Evolutionary conservation across 92 coral and sea anemone genomes (phyloP), one percentile per base, ranked within the genome.

Genomic region (Palythoa grandis): DNA sequence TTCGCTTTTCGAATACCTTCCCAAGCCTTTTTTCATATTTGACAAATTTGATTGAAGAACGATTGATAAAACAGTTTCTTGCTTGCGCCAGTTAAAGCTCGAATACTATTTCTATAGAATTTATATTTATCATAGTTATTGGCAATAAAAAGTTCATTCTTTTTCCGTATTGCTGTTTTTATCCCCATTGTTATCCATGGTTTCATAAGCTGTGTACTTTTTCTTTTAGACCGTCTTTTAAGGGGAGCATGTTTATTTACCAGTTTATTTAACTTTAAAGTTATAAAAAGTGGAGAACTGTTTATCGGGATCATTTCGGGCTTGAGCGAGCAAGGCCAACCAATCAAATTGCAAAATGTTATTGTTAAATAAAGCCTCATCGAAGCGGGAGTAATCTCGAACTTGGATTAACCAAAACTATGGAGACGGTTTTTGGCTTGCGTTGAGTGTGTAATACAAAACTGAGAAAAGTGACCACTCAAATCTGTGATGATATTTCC

Each of bases 161-260:
- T 77, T 77, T 39, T 77, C 29, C 82, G 54, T 39, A 77, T 77
- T 20, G 74, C 54, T 37, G 15, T 77, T n/a, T 52, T 77, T 77
- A 77, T 39, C 24, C 82, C 82, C 54, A 20, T 77, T 77, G 54
- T 77, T 77, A 77, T 77, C 82, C 82, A 77, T 77, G 82, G 73
- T 77, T 77, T 77, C 57, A 11, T 77, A 54, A 77, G 7, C 37
- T 78, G 83, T 78, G 39, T 78, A 50, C 66, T 57, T 72, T 85
- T 85, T 17, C 88, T 39, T 67, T 72, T 74, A 16, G 85, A 56
- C 5, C 48, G 72, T 25, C 35, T 24, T 37, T 76, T 76, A 20
- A 86, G 63, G 24, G 88, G 85, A 54, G 85, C 88, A 76, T 86
- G 86, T 47, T 86, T 76, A 57, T 86, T 76, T 39, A 86, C 78